Base-by-base conservation (phyloP, 2,888 invertebrate genomes). In the Microctonus brassicae region DNA sequence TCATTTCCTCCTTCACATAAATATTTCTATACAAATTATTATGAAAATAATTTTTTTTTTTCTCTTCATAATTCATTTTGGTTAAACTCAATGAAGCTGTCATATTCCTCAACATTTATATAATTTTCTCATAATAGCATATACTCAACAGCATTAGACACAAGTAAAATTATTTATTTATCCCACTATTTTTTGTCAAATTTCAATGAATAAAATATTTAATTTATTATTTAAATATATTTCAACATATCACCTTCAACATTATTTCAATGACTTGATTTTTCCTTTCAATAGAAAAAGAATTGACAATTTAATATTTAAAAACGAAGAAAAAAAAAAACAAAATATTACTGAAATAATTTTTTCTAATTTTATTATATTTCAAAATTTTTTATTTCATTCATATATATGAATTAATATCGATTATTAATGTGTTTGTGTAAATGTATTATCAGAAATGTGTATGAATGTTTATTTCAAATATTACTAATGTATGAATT, bases 41-140 rank as follows among this genome's bases (percentile, higher is more conserved):
- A n/a, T n/a, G n/a, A n/a, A 39, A 39, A 39, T 13, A n/a, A 47
- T 20, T 61, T 61, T 39, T 62, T 62, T 62, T 39, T 62, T 39
- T 36, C 36, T 22, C 17, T n/a, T 29, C 29, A 5, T 20, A 17
- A 47, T 47, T n/a, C 1, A 47, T 47, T 47, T 47, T 17, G n/a
- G 47, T 20, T 7, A 17, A 47, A 47, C 20, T 7, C 47, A 47
- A 17, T 47, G 47, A 47, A 17, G 17, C 47, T 20, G 47, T 47
- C 47, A 47, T 17, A 47, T 17, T 5, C 17, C 47, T 17, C 7
- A 47, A 6, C 5, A 47, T 47, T 47, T n/a, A 6, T 47, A 17
- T n/a, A n/a, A 6, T 3, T n/a, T 39, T 39, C 39, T n/a, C n/a
- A n/a, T 39, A 39, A 13, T 11, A 39, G 39, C 39, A 11, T 13